These are phyloP conservation scores for Alouatta palliata DNA, from an alignment of 2,113 vertebrate genomes.

Conservation along the genomic window DNA sequence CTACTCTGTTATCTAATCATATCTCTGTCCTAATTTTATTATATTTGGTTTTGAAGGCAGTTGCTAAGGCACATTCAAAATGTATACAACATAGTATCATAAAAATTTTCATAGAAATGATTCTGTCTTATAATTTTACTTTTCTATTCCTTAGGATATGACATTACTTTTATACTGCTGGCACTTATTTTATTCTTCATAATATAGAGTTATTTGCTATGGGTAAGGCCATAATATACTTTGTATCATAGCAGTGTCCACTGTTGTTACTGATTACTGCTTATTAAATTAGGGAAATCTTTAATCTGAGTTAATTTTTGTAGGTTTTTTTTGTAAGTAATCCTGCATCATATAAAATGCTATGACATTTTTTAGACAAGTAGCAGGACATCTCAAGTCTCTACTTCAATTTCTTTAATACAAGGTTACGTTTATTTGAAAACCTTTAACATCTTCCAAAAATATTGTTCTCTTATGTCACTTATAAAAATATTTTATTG, in stretches of 20 bases:
- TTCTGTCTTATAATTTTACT: not conserved
- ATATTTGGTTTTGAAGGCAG: constrained; percentile 15
- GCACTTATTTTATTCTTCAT: not conserved
- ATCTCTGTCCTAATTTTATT: not conserved
- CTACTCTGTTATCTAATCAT: not conserved
- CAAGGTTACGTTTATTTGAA: not conserved
- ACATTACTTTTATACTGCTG: not conserved
- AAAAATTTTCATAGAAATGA: not conserved
- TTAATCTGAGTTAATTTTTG: not conserved
- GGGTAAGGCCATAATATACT: not conserved
- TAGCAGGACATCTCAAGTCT: not conserved
- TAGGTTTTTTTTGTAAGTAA: not conserved
- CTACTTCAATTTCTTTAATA: not conserved
- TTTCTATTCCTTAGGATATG: not conserved
- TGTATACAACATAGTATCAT: not conserved
- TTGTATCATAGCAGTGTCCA: not conserved
- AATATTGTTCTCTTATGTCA: not conserved
- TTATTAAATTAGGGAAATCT: not conserved
- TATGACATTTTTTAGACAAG: not conserved
- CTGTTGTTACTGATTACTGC: not conserved
- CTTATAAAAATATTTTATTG: not conserved
- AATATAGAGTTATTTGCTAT: not conserved
- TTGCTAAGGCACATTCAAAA: not conserved
- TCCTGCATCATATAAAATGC: not conserved
- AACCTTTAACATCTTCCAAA: not conserved